Evolutionary conservation across 1,140 invertebrate genomes (phyloP), one percentile per base, ranked within the genome.

Genomic region (Drosophila setifemur): DNA sequence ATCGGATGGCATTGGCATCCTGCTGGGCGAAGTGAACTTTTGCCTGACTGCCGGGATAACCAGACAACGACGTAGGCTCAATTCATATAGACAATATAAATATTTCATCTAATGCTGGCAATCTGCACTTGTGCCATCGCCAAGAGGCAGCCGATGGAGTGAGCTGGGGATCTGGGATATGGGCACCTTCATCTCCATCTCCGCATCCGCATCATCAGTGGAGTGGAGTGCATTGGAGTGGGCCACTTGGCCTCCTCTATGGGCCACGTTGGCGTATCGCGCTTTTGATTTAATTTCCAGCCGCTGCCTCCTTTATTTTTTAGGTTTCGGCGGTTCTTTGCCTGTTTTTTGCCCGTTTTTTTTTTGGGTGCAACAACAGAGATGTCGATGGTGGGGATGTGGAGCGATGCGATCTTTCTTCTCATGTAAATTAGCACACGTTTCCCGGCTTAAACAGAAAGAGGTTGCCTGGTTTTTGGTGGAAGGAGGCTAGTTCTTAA

Each of bases 21-120:
- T 79, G 83, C 83, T 88, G 83, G 49, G 83, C 66, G 78, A 73
- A 78, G 53, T 79, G 72, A 85, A 83, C 68, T 79, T 76, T 74
- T 73, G 52, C 52, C 55, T 63, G 55, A 53, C 64, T 53, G 64
- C 57, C 47, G 37, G 54, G 37, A 42, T 25, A 45, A 23, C 61
- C 53, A 52, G 43, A 40, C 61, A 49, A 61, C 66, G 37, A 39
- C 61, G 69, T 68, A 72, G 55, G 81, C 73, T 89, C 87, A 89
- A 83, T 89, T 83, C 87, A 88, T 88, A 86, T 83, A 75, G 79
- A 85, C 79, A 88, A 83, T 85, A 85, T 85, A 85, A 85, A 85
- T 86, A 82, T 86, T 89, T 87, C 86, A 89, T 89, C 87, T 89
- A 87, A 89, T 89, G 74, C 67, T 89, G 61, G 77, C 77, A 89